Evolutionary conservation across 2,888 invertebrate genomes (phyloP).

Genomic region (Hetaerina titia): DNA sequence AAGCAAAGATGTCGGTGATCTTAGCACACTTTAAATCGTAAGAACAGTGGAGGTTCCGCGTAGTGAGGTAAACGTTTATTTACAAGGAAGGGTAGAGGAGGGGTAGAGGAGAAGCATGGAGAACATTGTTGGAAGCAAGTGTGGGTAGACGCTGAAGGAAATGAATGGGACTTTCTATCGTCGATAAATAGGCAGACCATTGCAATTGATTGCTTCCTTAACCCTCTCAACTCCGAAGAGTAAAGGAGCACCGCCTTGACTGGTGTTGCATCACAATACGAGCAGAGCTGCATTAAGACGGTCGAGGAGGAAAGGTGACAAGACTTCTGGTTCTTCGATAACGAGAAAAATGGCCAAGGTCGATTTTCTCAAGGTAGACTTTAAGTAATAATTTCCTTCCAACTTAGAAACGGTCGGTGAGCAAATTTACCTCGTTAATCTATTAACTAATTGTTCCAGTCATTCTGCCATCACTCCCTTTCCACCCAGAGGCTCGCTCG

Average conservation of each 20-base stretch:
- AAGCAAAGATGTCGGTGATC: too few relatives aligned
- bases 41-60: too few relatives aligned
- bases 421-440: background rate
- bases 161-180: background rate
- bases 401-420: background rate
- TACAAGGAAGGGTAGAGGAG: too few relatives aligned
- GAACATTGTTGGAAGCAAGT: too few relatives aligned
- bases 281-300: background rate
- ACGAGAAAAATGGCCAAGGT: background rate
- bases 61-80: too few relatives aligned
- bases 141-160: background rate
- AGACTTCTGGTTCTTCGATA: too few relatives aligned
- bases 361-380: background rate
- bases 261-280: background rate
- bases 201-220: background rate
- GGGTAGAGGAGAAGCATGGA: too few relatives aligned
- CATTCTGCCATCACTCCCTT: background rate
- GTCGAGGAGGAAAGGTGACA: too few relatives aligned
- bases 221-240: too few relatives aligned
- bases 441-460: background rate
- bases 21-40: too few relatives aligned
- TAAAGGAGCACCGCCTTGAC: background rate
- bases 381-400: slow-evolving; percentile 2
- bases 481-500: background rate
- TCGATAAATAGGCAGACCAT: background rate